These are phyloP conservation scores for Meloidogyne floridensis DNA, from an alignment of 1,140 invertebrate genomes.

Conservation along the genomic window DNA sequence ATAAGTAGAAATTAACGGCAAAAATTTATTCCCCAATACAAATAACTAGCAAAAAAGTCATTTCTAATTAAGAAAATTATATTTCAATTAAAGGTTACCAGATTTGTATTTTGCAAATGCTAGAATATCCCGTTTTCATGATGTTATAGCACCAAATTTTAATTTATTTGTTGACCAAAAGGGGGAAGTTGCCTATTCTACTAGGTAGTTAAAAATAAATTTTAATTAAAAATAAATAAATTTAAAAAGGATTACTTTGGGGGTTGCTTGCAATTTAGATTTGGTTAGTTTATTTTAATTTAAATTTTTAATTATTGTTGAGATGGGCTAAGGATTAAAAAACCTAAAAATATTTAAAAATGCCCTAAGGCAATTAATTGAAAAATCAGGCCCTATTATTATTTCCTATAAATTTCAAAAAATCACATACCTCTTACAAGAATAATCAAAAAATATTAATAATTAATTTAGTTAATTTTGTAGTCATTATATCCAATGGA, in stretches of 20 bases:
- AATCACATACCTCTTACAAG: no score
- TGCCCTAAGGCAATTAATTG: no score
- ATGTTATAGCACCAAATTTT: constrained; percentile 63
- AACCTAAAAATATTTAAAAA: background rate
- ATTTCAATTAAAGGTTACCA: constrained; percentile 68
- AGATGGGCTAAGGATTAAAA: background rate
- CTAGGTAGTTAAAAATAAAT: constrained; percentile 44
- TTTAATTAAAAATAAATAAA: background rate
- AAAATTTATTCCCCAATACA: background rate
- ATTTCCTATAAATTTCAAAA: no score
- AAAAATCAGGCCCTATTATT: no score
- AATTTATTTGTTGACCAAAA: constrained; percentile 66
- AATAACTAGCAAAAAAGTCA: no score
- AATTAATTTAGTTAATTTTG: no score
- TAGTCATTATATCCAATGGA: constrained; percentile 61
- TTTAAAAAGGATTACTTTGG: constrained; percentile 49
- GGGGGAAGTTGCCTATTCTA: constrained; percentile 66
- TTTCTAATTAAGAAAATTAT: no score
- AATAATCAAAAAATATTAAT: no score
- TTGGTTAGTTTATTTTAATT: constrained; percentile 18
- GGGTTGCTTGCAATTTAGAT: constrained; percentile 58
- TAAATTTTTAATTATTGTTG: background rate
- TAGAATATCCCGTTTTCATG: constrained; percentile 51
- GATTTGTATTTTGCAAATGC: constrained; percentile 65
- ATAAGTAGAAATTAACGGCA: no score